These are phyloP conservation scores for Sander lucioperca DNA, from an alignment of 2,113 vertebrate genomes.

Conservation along the genomic window DNA sequence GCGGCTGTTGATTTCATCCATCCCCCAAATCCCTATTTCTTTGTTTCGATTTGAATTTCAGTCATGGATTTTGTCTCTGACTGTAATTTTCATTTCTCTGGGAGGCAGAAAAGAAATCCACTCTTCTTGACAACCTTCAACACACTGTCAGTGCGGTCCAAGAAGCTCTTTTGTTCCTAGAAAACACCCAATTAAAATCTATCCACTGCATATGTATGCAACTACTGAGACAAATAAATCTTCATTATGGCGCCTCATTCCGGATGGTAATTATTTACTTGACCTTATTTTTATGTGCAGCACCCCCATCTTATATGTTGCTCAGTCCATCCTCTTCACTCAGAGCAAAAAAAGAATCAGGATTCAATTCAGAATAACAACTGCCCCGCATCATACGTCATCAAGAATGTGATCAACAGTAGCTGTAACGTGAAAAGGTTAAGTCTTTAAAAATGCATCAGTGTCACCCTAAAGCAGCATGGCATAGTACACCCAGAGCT, in stretches of 20 bases:
- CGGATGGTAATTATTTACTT: conserved; percentile 63
- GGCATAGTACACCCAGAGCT: conserved; percentile 31
- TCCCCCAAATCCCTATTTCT: conserved; percentile 55
- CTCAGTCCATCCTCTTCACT: conserved; percentile 39
- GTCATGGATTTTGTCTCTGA: conserved; percentile 27
- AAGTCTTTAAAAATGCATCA: conserved; percentile 40
- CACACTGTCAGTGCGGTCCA: conserved; percentile 27
- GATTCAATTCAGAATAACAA: conserved; percentile 47
- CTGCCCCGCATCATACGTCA: conserved; percentile 63
- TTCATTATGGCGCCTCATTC: conserved; percentile 46
- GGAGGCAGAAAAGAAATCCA: conserved; percentile 29
- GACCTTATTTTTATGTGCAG: conserved; percentile 62
- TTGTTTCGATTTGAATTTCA: conserved; percentile 52
- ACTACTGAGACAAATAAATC: conserved; percentile 41
- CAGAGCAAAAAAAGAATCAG: conserved; percentile 20
- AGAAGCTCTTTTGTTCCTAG: conserved; percentile 65
- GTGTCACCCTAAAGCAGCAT: conserved; percentile 55
- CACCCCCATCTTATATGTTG: conserved; percentile 39
- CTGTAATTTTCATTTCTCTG: conserved; percentile 18
- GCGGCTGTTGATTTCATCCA: conserved; percentile 55
- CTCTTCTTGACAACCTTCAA: conserved; percentile 52
- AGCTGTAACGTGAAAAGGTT: conserved; percentile 34
- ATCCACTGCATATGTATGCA: conserved; percentile 37
- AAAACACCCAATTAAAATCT: conserved; percentile 52
- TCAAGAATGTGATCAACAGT: conserved; percentile 24